These are phyloP conservation scores for Mionectes olivaceus DNA, from an alignment of 2,797 vertebrate species.

Conservation along the genomic window DNA sequence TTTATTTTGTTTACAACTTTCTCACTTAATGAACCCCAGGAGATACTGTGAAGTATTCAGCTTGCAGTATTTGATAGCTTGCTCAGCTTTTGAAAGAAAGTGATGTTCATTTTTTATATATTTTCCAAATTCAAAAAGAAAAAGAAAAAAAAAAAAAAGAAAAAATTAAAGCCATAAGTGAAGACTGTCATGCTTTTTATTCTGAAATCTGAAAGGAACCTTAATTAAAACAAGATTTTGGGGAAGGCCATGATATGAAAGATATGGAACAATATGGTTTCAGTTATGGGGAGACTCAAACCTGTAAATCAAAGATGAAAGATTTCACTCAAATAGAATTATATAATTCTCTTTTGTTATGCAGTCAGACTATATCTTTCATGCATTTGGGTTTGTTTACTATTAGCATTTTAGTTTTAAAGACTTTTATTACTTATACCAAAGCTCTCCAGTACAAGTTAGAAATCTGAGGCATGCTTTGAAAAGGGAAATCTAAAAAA, in stretches of 20 bases:
- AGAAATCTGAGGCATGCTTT: constrained; percentile 79
- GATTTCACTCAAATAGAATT: constrained; percentile 87
- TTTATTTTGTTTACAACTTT: constrained; percentile 64
- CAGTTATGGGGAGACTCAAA: constrained; percentile 78
- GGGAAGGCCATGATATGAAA: constrained; percentile 80
- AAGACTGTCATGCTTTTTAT: constrained; percentile 82
- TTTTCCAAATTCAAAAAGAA: constrained; percentile 75
- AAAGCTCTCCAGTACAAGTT: constrained; percentile 74
- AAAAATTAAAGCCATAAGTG: constrained; percentile 87
- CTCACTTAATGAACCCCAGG: constrained; percentile 60
- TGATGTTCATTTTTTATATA: constrained; percentile 76
- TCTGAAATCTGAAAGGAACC: constrained; percentile 81
- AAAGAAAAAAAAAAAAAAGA: constrained; percentile 78
- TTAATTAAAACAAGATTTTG: constrained; percentile 84
- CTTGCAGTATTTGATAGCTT: constrained; percentile 74
- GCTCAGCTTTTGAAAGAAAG: constrained; percentile 73
- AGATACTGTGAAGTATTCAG: constrained; percentile 61
- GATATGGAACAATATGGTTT: constrained; percentile 83
- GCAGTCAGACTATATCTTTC: constrained; percentile 76
- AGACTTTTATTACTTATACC: constrained; percentile 80
- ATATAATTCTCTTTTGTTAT: constrained; percentile 86
- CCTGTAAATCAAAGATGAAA: constrained; percentile 85
- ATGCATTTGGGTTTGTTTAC: constrained; percentile 80
- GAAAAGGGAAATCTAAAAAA: constrained; percentile 70
- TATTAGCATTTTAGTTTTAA: constrained; percentile 82